These are phyloP conservation scores for Scaptomyza pallida DNA, from an alignment of 1,140 invertebrate species.

Conservation along the genomic window DNA sequence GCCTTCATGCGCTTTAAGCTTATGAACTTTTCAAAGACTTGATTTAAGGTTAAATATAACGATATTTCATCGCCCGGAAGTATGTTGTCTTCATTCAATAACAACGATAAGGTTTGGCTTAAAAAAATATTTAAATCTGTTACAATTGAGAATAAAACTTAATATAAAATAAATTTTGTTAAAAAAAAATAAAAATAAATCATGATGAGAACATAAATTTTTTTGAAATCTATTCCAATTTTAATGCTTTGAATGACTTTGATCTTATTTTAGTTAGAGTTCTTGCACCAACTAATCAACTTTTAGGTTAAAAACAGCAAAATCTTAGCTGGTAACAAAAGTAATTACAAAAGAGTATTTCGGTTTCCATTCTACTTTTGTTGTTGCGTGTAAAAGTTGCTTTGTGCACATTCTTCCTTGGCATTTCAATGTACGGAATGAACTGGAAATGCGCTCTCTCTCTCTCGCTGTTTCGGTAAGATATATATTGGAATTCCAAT, in stretches of 20 bases:
- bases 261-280: too few relatives aligned
- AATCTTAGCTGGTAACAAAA: constrained; percentile 8
- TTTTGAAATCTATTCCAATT: too few relatives aligned
- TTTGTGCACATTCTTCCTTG: constrained; percentile 46
- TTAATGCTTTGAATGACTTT: background rate
- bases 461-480: too few relatives aligned
- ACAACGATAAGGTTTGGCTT: too few relatives aligned
- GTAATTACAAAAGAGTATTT: constrained; percentile 15
- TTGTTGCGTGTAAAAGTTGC: constrained; percentile 8
- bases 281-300: too few relatives aligned
- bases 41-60: constrained; percentile 74
- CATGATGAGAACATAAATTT: too few relatives aligned
- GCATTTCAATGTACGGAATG: constrained; percentile 35
- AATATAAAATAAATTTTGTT: too few relatives aligned
- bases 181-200: too few relatives aligned
- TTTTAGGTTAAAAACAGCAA: too few relatives aligned
- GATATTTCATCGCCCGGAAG: constrained; percentile 58
- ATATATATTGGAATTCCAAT: constrained; percentile 55
- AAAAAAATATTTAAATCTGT: too few relatives aligned
- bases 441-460: constrained; percentile 60
- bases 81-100: background rate
- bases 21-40: constrained; percentile 75
- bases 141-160: too few relatives aligned
- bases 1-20: constrained; percentile 58
- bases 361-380: too few relatives aligned